Base-by-base conservation (phyloP, 1,140 invertebrate genomes). In the Pogonomyrmex californicus region DNA sequence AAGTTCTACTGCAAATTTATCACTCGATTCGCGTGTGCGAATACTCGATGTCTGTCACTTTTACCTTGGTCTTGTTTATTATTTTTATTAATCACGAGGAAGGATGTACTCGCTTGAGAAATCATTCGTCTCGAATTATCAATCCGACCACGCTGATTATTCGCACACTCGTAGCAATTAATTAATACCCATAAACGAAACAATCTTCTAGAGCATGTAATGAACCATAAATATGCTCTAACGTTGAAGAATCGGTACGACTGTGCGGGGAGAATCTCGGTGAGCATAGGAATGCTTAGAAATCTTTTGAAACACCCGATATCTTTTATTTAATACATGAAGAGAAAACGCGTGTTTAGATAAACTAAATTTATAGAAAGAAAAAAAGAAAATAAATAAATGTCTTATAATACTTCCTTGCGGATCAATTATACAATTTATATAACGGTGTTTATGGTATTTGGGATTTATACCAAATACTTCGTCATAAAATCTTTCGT, bases 1-100 rank as follows among this genome's bases (percentile, higher is more conserved):
- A 91, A 89, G 94, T 95, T 95, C 94, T 95, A 95, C 95, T 95
- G 95, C 95, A 95, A 95, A 95, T 95, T 93, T 94, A 94, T 87
- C 87, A 93, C 90, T 89, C 92, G 93, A 92, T 93, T 93, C 71
- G 89, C 41, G 58, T 82, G 92, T 91, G 86, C 92, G 94, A 94
- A 93, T 90, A 92, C 88, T 94, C 88, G 92, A 70, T 77, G 81
- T 7, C 12, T 44, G 14, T 14, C 23, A 23, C 6, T 49, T 38
- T 77, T 12, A 33, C 1, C 65, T 41, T 6, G 30, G 1, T 33
- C 30, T n/a, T 47, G 10, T 4, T 66, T 23, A 12, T 23, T 23
- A 23, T 23, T 23, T 23, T 0, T 23, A 14, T 62, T 4, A 14
- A 7, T 60, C 4, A 44, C 30, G 33, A 79, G 1, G 33, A 47